These are phyloP conservation scores for Metaphire vulgaris DNA, from an alignment of 1,140 invertebrate species.

Conservation along the genomic window DNA sequence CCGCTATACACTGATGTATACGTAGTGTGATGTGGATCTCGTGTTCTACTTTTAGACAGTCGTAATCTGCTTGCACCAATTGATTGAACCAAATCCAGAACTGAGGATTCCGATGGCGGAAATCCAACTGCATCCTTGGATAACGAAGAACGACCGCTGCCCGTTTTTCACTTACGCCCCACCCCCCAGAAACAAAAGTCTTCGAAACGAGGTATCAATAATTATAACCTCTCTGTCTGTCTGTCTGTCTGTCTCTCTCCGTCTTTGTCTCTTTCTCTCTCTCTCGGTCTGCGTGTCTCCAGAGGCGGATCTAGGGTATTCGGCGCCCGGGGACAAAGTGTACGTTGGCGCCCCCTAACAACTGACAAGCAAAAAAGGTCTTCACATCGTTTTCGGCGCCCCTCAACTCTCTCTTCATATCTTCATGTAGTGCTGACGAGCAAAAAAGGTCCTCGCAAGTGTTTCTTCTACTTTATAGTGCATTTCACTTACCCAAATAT, in stretches of 20 bases:
- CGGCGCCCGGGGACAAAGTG: too few species aligned
- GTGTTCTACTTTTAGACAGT: too few species aligned
- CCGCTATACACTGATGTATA: too few species aligned
- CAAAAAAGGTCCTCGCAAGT: too few species aligned
- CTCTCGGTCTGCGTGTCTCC: background rate
- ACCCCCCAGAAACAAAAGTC: slow-evolving; percentile 40
- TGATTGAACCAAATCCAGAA: slow-evolving; percentile 47
- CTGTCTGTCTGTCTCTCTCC: background rate
- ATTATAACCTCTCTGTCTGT: background rate
- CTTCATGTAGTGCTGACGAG: too few species aligned
- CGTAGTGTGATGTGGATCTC: too few species aligned
- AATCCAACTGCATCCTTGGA: slow-evolving; percentile 47
- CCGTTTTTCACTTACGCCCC: slow-evolving; percentile 45
- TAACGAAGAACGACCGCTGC: slow-evolving; percentile 41
- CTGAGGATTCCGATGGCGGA: slow-evolving; percentile 45
- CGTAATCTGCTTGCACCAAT: slow-evolving; percentile 44
- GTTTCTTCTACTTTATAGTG: too few species aligned
- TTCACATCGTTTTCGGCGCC: background rate
- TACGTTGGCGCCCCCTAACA: background rate
- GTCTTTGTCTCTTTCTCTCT: background rate
- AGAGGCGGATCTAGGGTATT: too few species aligned
- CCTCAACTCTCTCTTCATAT: background rate
- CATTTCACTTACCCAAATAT: too few species aligned
- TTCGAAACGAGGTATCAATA: slow-evolving; percentile 41
- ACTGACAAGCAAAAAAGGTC: background rate